Percentiles rank a stretch among this genome's conserved stretches.
Evolutionary conservation across 2,888 invertebrate genomes (phyloP).

Genomic region (Alentia gelatinosa): DNA sequence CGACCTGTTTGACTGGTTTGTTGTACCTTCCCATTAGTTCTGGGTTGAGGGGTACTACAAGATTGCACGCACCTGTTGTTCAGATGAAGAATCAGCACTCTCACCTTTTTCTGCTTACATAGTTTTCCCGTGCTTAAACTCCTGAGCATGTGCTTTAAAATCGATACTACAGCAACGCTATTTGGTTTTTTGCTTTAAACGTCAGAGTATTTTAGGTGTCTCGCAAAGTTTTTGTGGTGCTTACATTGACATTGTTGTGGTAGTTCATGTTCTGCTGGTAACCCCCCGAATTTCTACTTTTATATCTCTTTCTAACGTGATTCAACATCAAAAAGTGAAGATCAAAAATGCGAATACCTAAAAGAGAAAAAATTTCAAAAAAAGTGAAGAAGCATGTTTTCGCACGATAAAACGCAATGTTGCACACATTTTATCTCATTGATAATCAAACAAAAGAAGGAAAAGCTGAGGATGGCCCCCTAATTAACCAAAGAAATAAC

Average conservation of each 20-base stretch:
- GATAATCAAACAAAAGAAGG: constrained; percentile 2
- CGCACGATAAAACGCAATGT: not conserved
- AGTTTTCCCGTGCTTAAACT: not conserved
- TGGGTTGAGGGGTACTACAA: not conserved
- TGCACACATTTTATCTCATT: constrained; percentile 35
- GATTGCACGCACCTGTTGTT: not conserved
- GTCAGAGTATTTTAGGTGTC: not conserved
- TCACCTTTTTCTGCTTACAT: not conserved
- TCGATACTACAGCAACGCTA: not conserved
- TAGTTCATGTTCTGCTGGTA: not conserved
- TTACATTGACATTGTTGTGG: not conserved
- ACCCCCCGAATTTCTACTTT: not conserved
- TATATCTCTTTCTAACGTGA: not conserved
- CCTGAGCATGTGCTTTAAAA: not conserved
- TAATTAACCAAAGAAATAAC: constrained; percentile 48
- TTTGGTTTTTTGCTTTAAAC: constrained; percentile 5
- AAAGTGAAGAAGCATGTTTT: not conserved
- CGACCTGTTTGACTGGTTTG: not conserved
- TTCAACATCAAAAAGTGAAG: not conserved
- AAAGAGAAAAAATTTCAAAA: not conserved
- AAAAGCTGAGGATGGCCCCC: not conserved
- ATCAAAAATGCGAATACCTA: not conserved
- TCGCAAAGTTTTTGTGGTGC: constrained; percentile 12
- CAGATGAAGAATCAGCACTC: not conserved
- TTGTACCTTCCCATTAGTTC: too few species aligned